Conservation (phyloP, 2,113 vertebrate genomes). For the Varanus komodoensis region DNA sequence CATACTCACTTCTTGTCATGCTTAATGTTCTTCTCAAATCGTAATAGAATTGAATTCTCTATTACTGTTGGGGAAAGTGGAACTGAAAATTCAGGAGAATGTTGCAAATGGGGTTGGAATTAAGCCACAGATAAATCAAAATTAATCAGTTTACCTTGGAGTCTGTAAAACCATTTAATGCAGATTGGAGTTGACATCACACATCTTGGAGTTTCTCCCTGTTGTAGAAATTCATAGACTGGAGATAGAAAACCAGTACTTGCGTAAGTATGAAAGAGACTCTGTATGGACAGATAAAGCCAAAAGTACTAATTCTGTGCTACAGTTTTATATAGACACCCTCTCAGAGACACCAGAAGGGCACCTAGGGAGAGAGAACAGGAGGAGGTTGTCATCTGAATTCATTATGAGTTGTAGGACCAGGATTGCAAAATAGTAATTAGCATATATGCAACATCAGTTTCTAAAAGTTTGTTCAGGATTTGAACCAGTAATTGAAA, state of each 20-base stretch:
- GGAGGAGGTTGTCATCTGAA: background rate
- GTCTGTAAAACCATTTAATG: background rate
- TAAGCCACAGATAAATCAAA: slow-evolving; percentile 9
- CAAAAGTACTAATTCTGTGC: slow-evolving; percentile 4
- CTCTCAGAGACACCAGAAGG: slow-evolving; percentile 48
- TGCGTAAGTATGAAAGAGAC: background rate
- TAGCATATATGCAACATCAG: background rate
- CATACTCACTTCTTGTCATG: slow-evolving; percentile 63
- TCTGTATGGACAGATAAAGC: background rate
- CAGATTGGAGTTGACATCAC: slow-evolving; percentile 2
- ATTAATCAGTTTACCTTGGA: slow-evolving; percentile 21
- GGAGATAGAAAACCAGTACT: background rate
- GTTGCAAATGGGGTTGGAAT: slow-evolving; percentile 24
- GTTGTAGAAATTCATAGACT: background rate
- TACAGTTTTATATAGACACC: slow-evolving; percentile 25
- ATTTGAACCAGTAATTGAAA: background rate
- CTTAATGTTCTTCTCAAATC: slow-evolving; percentile 47
- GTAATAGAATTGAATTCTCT: slow-evolving; percentile 59
- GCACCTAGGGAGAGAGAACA: slow-evolving; percentile 37
- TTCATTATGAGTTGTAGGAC: background rate
- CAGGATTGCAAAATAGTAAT: slow-evolving; percentile 14
- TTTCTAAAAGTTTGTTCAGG: background rate
- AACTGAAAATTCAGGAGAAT: slow-evolving; percentile 22
- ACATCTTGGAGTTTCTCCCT: background rate
- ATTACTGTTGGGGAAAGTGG: slow-evolving; percentile 25